Percentiles rank a stretch among this genome's conserved stretches.
Evolutionary conservation across 2,797 vertebrate genomes (phyloP).

Genomic region (Clarias laeviceps): DNA sequence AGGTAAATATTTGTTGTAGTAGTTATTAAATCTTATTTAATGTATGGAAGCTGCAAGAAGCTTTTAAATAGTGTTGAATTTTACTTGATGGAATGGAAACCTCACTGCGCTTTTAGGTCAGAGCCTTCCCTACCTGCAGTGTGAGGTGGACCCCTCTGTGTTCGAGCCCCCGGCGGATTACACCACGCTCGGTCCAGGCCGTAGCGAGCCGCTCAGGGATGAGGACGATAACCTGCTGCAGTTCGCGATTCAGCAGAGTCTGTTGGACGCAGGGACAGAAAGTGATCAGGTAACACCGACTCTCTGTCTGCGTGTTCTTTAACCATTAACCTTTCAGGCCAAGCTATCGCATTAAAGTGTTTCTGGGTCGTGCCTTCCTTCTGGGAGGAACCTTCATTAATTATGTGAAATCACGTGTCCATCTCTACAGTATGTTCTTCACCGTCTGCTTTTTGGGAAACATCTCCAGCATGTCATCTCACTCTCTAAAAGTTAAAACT

Average conservation of each 20-base stretch:
- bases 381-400: too few relatives aligned
- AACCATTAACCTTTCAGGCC: neutral
- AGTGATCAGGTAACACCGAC: conserved; percentile 83
- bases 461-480: neutral
- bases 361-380: neutral
- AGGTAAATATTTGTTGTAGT: neutral
- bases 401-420: neutral
- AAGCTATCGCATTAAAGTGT: neutral
- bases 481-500: neutral
- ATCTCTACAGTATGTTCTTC: neutral
- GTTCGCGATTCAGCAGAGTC: conserved; percentile 95
- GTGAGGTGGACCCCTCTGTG: conserved; percentile 88
- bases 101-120: conserved; percentile 65
- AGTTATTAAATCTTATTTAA: neutral
- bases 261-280: conserved; percentile 90
- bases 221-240: conserved; percentile 93
- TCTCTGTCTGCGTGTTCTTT: neutral
- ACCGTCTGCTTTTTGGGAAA: neutral
- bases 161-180: conserved; percentile 91
- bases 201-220: conserved; percentile 88
- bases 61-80: neutral
- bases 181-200: conserved; percentile 85
- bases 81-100: neutral
- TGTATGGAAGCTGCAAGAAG: neutral
- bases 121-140: conserved; percentile 72